Percentiles rank a stretch among this genome's conserved stretches.
These are phyloP conservation scores for Lobophora halterata DNA, from an alignment of 2,888 invertebrate genomes.

Conservation along the genomic window DNA sequence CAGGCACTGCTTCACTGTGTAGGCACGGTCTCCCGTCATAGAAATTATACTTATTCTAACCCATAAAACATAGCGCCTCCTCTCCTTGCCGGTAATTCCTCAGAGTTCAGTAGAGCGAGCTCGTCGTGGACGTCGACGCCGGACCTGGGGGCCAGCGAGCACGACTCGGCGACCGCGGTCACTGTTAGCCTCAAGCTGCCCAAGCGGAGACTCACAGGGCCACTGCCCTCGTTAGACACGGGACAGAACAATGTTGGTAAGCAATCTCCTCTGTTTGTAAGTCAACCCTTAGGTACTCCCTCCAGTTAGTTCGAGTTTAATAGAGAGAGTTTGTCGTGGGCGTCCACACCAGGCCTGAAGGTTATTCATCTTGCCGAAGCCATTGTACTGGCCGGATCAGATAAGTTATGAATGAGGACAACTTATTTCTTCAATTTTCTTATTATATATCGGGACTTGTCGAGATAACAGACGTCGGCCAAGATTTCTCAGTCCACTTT, in stretches of 20 bases:
- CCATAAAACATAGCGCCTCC: conserved; percentile 8
- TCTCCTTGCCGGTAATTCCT: conserved; percentile 28
- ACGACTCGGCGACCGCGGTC: conserved; percentile 82
- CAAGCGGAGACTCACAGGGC: conserved; percentile 82
- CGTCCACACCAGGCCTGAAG: too few species aligned
- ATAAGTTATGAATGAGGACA: too few species aligned
- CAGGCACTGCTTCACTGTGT: too few species aligned
- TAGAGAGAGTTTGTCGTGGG: too few species aligned
- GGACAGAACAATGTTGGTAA: conserved; percentile 58
- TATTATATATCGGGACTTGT: too few species aligned
- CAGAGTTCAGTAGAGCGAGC: conserved; percentile 68
- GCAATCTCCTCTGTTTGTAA: neutral
- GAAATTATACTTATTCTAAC: neutral
- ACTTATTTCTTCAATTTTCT: too few species aligned
- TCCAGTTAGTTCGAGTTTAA: too few species aligned
- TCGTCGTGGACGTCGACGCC: conserved; percentile 92
- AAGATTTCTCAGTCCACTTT: too few species aligned
- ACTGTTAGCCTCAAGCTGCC: conserved; percentile 86
- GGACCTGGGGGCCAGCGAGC: conserved; percentile 84
- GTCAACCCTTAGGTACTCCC: too few species aligned
- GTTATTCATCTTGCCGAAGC: too few species aligned
- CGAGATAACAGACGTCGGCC: too few species aligned
- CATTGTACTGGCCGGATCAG: too few species aligned
- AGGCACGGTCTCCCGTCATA: neutral
- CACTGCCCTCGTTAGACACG: conserved; percentile 77